These are phyloP conservation scores for Rhagophthalmus giganteus DNA, from an alignment of 2,888 invertebrate genomes.

Conservation along the genomic window DNA sequence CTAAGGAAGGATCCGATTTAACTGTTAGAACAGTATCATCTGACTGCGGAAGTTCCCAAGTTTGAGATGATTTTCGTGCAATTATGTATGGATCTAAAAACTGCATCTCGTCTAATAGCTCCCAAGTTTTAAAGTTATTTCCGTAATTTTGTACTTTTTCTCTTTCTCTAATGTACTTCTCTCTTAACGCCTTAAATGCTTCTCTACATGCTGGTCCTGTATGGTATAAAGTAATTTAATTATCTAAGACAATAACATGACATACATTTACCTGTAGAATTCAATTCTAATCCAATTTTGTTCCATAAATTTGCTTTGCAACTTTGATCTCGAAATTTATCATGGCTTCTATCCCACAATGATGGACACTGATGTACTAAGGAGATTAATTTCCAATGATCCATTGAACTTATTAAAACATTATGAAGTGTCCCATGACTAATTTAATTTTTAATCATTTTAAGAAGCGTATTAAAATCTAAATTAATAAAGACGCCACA, in stretches of 20 bases:
- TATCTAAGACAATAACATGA: not conserved
- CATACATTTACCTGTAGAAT: conserved; percentile 35
- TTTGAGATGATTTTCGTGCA: conserved; percentile 33
- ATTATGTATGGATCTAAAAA: conserved; percentile 44
- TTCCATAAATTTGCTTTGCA: conserved; percentile 41
- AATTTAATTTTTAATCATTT: not conserved
- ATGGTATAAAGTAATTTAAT: conserved; percentile 1
- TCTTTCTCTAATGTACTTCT: conserved; percentile 44
- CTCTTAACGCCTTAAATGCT: conserved; percentile 42
- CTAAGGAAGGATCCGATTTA: conserved; percentile 18
- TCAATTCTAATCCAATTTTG: conserved; percentile 37
- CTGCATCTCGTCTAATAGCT: conserved; percentile 36
- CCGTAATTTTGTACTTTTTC: conserved; percentile 38
- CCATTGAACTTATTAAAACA: conserved; percentile 6
- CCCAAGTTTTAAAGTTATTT: conserved; percentile 39
- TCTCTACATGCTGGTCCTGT: conserved; percentile 40
- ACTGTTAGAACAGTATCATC: conserved; percentile 12
- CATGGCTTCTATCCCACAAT: conserved; percentile 43
- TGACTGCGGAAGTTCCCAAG: conserved; percentile 1
- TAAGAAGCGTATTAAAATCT: not conserved
- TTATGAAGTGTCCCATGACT: no score
- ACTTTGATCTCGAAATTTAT: conserved; percentile 39
- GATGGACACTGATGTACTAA: conserved; percentile 38
- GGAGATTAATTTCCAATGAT: conserved; percentile 35
- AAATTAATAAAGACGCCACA: not conserved